Percentiles rank a stretch among this genome's conserved stretches.
Conservation (phyloP, 2,888 invertebrate species). For the Sylvicola cinctus region DNA sequence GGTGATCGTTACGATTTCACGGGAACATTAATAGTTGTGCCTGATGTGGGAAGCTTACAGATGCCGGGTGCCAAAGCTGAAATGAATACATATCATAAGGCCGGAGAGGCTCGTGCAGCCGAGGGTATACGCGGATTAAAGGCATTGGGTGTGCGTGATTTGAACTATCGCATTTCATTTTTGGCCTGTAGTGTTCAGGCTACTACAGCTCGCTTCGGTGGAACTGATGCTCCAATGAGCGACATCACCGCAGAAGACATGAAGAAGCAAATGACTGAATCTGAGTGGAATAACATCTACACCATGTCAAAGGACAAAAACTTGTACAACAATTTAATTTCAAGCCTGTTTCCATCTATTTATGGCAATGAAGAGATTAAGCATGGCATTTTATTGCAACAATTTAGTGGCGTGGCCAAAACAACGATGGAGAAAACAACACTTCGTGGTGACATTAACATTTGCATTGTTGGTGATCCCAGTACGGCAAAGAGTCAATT, state of each 20-base stretch:
- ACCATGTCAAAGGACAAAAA: conserved; percentile 91
- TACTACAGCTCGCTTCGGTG: conserved; percentile 73
- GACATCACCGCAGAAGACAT: conserved; percentile 82
- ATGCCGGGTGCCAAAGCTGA: conserved; percentile 77
- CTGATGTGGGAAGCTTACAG: conserved; percentile 77
- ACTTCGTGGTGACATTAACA: conserved; percentile 89
- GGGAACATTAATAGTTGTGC: conserved; percentile 90
- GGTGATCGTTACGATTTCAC: conserved; percentile 79
- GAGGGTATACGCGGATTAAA: conserved; percentile 72
- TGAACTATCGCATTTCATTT: conserved; percentile 74
- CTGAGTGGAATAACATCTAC: conserved; percentile 87
- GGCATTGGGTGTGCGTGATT: conserved; percentile 66
- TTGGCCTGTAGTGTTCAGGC: conserved; percentile 81
- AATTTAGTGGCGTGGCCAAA: conserved; percentile 95
- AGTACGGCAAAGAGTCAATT: conserved; percentile 97
- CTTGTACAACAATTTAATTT: conserved; percentile 75
- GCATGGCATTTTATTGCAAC: conserved; percentile 72
- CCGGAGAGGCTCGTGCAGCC: conserved; percentile 49
- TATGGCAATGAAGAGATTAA: conserved; percentile 97
- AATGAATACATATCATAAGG: conserved; percentile 49
- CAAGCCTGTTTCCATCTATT: conserved; percentile 85
- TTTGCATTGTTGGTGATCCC: conserved; percentile 96
- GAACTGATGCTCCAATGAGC: conserved; percentile 61
- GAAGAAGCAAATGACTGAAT: conserved; percentile 82
- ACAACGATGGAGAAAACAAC: conserved; percentile 79